These are phyloP conservation scores for Megatriorchis doriae DNA, from an alignment of 2,113 vertebrate genomes.

Conservation along the genomic window DNA sequence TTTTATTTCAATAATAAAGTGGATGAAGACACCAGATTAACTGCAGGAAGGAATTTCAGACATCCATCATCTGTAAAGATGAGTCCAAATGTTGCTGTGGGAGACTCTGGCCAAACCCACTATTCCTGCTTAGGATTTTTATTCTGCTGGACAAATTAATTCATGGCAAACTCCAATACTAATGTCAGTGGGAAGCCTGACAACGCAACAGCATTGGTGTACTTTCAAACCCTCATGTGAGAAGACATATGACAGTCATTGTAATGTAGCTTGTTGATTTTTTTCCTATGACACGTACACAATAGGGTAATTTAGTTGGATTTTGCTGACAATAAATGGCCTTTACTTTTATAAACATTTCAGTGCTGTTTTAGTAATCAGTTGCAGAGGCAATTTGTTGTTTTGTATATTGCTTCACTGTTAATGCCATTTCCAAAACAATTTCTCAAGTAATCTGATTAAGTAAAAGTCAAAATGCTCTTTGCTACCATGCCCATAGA, in stretches of 20 bases:
- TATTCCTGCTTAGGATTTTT: not conserved
- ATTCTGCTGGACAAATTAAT: not conserved
- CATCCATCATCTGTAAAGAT: not conserved
- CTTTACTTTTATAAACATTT: not conserved
- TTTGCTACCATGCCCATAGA: not conserved
- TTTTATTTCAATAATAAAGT: not conserved
- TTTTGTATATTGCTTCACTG: not conserved
- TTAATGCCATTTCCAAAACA: not conserved
- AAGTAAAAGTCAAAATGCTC: not conserved
- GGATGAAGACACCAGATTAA: not conserved
- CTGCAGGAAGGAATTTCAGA: not conserved
- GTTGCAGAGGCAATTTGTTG: not conserved
- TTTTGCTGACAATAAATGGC: not conserved
- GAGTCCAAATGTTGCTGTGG: not conserved
- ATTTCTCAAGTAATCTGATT: not conserved
- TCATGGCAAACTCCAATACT: not conserved
- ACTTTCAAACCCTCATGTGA: not conserved
- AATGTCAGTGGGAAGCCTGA: not conserved
- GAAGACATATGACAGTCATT: not conserved
- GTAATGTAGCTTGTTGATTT: not conserved
- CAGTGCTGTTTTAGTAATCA: not conserved
- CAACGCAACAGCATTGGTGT: not conserved
- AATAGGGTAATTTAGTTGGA: not conserved
- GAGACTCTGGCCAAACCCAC: not conserved
- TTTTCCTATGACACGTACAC: not conserved